These are phyloP conservation scores for Acronicta psi DNA, from an alignment of 2,888 invertebrate species.

Conservation along the genomic window DNA sequence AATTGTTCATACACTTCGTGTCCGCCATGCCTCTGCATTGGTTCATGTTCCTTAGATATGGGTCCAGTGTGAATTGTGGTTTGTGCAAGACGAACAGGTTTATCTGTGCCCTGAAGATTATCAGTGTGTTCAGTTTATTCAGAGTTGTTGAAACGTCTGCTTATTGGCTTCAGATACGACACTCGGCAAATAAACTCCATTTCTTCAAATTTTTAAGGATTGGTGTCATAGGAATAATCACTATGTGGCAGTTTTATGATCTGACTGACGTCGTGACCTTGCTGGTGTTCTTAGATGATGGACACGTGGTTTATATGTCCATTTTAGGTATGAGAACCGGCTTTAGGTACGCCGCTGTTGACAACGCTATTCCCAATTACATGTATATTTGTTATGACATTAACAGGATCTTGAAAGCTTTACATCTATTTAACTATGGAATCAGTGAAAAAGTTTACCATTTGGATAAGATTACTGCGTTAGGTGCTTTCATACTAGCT, in stretches of 20 bases:
- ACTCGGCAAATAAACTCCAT: not conserved
- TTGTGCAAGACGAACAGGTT: conserved; percentile 36
- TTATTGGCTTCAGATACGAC: conserved; percentile 13
- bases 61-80: conserved; percentile 20
- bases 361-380: not conserved
- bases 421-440: conserved; percentile 59
- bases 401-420: conserved; percentile 56
- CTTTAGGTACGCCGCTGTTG: not conserved
- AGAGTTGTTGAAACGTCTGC: conserved; percentile 28
- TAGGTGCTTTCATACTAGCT: conserved; percentile 54
- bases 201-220: conserved; percentile 35
- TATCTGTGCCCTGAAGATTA: conserved; percentile 24
- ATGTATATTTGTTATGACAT: conserved; percentile 45
- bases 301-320: not conserved
- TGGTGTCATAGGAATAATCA: not conserved
- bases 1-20: conserved; percentile 24
- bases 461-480: conserved; percentile 53
- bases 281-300: conserved; percentile 8
- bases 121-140: conserved; percentile 27
- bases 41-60: conserved; percentile 32
- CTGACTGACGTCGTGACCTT: conserved; percentile 21
- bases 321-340: conserved; percentile 6
- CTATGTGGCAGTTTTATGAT: conserved; percentile 32
- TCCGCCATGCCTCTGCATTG: conserved; percentile 34
- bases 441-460: conserved; percentile 21